These are phyloP conservation scores for Zapus hudsonius DNA, from an alignment of 2,113 vertebrate species.

Conservation along the genomic window DNA sequence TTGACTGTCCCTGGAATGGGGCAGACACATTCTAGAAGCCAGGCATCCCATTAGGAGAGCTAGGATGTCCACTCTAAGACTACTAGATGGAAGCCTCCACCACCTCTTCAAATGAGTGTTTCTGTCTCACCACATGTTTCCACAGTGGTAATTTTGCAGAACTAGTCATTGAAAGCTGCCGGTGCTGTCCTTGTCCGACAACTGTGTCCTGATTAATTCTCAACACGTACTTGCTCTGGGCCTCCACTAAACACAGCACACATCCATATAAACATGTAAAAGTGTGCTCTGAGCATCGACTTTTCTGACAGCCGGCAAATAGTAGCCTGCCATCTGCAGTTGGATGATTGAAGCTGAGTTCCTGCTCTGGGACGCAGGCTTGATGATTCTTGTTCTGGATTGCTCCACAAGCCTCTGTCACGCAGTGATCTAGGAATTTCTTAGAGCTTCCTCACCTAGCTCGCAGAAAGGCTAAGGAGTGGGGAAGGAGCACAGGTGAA, in stretches of 20 bases:
- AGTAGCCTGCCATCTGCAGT: conserved; percentile 39
- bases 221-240: conserved; percentile 26
- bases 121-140: conserved; percentile 45
- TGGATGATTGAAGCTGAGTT: neutral
- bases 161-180: conserved; percentile 49
- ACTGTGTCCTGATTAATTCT: conserved; percentile 63
- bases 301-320: conserved; percentile 60
- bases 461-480: neutral
- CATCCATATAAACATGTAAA: conserved; percentile 48
- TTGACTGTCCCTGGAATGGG: accelerated
- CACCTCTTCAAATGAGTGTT: conserved; percentile 10
- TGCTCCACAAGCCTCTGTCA: neutral
- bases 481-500: accelerated
- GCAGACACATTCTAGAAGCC: neutral
- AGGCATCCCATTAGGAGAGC: neutral
- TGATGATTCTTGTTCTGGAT: neutral
- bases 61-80: neutral
- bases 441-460: neutral
- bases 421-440: neutral
- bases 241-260: conserved; percentile 28
- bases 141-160: neutral
- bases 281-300: conserved; percentile 47
- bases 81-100: neutral
- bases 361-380: neutral
- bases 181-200: neutral